Conservation (phyloP, 2,113 vertebrate genomes). For the Anseranas semipalmata region DNA sequence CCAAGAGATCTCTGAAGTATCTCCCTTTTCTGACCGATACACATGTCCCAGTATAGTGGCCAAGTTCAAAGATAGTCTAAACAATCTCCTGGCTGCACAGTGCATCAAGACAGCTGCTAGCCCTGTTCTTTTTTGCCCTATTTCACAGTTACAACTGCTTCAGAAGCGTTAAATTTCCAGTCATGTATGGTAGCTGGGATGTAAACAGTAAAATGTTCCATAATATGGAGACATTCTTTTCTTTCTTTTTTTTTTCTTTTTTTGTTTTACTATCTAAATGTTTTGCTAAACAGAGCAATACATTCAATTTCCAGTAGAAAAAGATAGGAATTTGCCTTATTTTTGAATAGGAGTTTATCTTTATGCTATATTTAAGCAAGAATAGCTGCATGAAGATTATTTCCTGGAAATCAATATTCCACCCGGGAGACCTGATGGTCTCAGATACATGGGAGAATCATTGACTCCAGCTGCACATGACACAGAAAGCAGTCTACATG, state of each 20-base stretch:
- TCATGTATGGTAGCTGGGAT: neutral
- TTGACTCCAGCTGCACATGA: conserved; percentile 9
- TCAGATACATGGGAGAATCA: conserved; percentile 13
- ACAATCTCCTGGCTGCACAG: neutral
- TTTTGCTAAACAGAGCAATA: neutral
- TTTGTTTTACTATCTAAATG: neutral
- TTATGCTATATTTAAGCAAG: conserved; percentile 5
- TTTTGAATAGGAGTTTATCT: neutral
- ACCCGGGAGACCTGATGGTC: neutral
- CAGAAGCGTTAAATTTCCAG: conserved; percentile 2
- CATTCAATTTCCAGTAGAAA: neutral
- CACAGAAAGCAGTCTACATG: neutral
- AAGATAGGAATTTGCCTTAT: neutral
- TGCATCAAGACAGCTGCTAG: conserved; percentile 5
- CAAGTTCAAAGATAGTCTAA: conserved; percentile 6
- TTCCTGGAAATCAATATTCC: conserved; percentile 61
- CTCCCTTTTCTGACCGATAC: neutral
- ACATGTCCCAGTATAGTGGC: neutral
- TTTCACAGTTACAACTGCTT: neutral
- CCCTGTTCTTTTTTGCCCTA: neutral
- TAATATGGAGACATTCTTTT: neutral
- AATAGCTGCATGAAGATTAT: neutral
- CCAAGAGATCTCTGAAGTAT: neutral
- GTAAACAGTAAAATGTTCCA: neutral
- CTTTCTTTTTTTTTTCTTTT: neutral